Evolutionary conservation across 2,113 vertebrate species (phyloP).

Genomic region (Pantherophis guttatus): DNA sequence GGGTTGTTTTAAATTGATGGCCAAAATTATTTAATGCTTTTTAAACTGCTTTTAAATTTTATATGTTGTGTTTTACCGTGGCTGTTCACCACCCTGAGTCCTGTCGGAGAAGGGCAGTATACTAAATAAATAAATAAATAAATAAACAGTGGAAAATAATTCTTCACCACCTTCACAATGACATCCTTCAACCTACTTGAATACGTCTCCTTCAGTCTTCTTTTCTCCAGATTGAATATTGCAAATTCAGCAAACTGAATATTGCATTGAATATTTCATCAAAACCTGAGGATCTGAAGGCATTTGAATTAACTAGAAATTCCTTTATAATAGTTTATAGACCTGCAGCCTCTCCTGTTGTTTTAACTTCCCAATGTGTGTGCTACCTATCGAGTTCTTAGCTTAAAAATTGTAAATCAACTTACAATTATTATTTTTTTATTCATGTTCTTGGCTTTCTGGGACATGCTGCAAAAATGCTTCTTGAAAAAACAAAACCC

Average conservation of each 20-base stretch:
- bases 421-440: not conserved
- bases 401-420: not conserved
- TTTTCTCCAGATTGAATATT: not conserved
- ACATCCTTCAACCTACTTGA: not conserved
- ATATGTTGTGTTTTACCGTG: too few relatives aligned
- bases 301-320: not conserved
- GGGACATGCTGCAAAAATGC: too few relatives aligned
- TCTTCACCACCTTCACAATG: not conserved
- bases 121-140: too few relatives aligned
- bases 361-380: not conserved
- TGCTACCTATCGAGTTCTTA: constrained; percentile 18
- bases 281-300: not conserved
- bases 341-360: not conserved
- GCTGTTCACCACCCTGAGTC: too few relatives aligned
- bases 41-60: too few relatives aligned
- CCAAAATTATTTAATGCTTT: too few relatives aligned
- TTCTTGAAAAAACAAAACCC: not conserved
- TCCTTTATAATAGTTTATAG: not conserved
- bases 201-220: not conserved
- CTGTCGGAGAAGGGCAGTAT: too few relatives aligned
- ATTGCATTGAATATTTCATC: not conserved
- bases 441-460: not conserved
- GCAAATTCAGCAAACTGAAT: not conserved
- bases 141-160: not conserved
- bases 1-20: too few relatives aligned